Base-by-base conservation (phyloP, 2,888 invertebrate genomes). In the Odontocolon sp. region DNA sequence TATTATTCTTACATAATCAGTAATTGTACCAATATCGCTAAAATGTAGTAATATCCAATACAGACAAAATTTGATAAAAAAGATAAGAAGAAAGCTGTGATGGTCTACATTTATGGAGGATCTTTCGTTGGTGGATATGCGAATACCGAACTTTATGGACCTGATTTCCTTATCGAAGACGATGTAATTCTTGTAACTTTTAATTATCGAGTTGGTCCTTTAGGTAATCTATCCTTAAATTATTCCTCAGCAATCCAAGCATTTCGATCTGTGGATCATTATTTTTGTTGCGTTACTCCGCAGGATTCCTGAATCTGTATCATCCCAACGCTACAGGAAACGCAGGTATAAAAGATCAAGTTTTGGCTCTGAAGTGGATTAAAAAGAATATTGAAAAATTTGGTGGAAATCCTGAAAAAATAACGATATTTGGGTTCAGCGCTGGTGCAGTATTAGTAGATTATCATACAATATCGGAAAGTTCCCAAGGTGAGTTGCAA, bases 371-470 rank as follows among this genome's bases (percentile, higher is more conserved):
- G 0, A 92, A 91, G 82, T 93, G 93, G 93, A 87, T 92, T 0
- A 89, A 92, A 78, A 81, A 88, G 54, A 92, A 93, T 81, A 92
- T 93, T 21, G 74, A 73, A 1, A 86, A 88, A 8, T 93, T 93
- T 80, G 91, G 91, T 18, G 93, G 93, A 5, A 89, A 93, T 81
- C 90, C 91, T 4, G 85, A 90, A 1, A 91, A 91, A 84, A 91
- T 93, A 0, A 92, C 92, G 3, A 88, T 93, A 75, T 91, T 92
- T 82, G 93, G 93, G 8, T 85, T 92, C 2, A 92, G 92, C 83
- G 92, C 93, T 31, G 93, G 93, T 1, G 92, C 90, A 0, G 91
- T 45, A 14, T 40, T 73, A 3, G 82, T 83, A 0, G 82, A 83
- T 59, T 75, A 77, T 59, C 86, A 83, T 36, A 57, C 77, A 1